phyloP scores from a whole-genome alignment of 2,113 vertebrate species.

The Ochotona princeps region DNA sequence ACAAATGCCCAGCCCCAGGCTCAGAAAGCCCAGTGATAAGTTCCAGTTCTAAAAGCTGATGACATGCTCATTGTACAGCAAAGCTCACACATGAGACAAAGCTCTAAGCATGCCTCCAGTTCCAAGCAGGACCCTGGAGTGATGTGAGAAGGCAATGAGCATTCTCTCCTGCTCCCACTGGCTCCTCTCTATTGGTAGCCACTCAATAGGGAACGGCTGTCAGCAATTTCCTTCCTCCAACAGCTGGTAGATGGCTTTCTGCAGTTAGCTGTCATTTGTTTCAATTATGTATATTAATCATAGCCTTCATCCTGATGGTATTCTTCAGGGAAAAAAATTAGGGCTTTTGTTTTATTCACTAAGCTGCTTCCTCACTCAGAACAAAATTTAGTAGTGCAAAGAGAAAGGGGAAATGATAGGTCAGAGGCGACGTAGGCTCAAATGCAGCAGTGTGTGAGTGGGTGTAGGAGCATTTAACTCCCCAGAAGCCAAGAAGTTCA shows the following conservation, averaged over 20 bases:
- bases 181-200: slow-evolving; percentile 44
- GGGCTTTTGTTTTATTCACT: slow-evolving; percentile 79
- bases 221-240: slow-evolving; percentile 88
- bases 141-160: background rate
- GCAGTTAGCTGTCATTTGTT: slow-evolving; percentile 89
- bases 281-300: slow-evolving; percentile 91
- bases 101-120: background rate
- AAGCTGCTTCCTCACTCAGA: slow-evolving; percentile 79
- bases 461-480: background rate
- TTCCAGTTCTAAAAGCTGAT: background rate
- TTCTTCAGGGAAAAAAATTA: slow-evolving; percentile 75
- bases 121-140: background rate
- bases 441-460: background rate
- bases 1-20: background rate
- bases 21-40: background rate
- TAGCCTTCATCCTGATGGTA: slow-evolving; percentile 83
- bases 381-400: slow-evolving; percentile 65
- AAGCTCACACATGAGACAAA: background rate
- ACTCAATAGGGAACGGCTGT: slow-evolving; percentile 83
- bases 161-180: slow-evolving; percentile 49
- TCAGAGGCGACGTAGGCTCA: slow-evolving; percentile 14
- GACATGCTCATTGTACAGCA: background rate
- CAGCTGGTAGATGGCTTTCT: slow-evolving; percentile 88
- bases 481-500: background rate
- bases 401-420: background rate